Evolutionary conservation across 2,888 invertebrate genomes (phyloP).

Genomic region (Ectemnius continuus): DNA sequence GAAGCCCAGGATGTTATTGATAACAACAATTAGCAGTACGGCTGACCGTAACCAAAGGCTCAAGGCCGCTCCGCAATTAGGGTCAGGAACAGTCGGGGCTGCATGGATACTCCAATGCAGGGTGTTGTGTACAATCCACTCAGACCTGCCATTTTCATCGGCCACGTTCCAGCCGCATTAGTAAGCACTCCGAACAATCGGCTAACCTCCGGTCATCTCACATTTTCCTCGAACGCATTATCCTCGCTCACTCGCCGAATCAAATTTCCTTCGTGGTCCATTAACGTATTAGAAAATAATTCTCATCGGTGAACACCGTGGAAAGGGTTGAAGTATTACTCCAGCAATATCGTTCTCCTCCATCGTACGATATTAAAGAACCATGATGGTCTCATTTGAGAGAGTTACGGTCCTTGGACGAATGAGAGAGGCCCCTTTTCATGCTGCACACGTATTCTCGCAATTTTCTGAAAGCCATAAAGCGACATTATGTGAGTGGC

Average conservation of each 20-base stretch:
- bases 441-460: conserved; percentile 21
- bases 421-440: neutral
- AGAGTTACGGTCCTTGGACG: too few species aligned
- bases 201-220: conserved; percentile 18
- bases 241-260: too few species aligned
- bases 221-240: too few species aligned
- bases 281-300: too few species aligned
- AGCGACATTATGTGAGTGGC: conserved; percentile 5
- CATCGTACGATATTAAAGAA: too few species aligned
- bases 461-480: conserved; percentile 26
- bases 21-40: neutral
- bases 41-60: conserved; percentile 17
- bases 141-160: conserved; percentile 26
- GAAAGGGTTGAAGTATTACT: too few species aligned
- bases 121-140: conserved; percentile 2
- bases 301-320: too few species aligned
- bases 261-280: too few species aligned
- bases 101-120: conserved; percentile 31
- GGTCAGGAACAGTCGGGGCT: conserved; percentile 42
- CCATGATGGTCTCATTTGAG: too few species aligned
- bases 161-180: conserved; percentile 27
- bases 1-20: neutral
- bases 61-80: conserved; percentile 34
- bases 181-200: conserved; percentile 34
- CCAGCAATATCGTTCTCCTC: too few species aligned